phyloP scores from a whole-genome alignment of 2,113 vertebrate species.

The Gobius niger region DNA sequence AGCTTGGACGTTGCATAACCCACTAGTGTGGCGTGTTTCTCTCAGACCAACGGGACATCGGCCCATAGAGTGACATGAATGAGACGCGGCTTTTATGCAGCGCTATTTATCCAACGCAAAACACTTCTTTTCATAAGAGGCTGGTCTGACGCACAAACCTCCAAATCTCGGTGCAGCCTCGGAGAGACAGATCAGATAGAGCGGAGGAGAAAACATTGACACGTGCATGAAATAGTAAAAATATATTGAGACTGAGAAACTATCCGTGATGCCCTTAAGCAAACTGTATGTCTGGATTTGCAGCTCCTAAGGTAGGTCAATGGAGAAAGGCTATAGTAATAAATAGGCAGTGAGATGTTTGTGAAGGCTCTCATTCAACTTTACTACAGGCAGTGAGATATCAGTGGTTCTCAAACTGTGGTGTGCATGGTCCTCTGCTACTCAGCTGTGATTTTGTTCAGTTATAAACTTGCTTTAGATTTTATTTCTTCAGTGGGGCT shows the following conservation, averaged over 20 bases:
- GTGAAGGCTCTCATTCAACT: too few species aligned
- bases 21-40: constrained; percentile 4
- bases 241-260: background rate
- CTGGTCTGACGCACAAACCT: constrained; percentile 15
- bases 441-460: too few species aligned
- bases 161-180: constrained; percentile 11
- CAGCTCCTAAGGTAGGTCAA: constrained; percentile 19
- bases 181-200: constrained; percentile 5
- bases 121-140: constrained; percentile 16
- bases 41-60: constrained; percentile 17
- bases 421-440: too few species aligned
- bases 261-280: background rate
- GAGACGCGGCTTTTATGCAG: constrained; percentile 39
- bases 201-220: constrained; percentile 4
- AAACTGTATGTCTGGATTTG: constrained; percentile 14
- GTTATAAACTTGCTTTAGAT: too few species aligned
- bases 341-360: constrained; percentile 29
- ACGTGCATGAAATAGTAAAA: background rate
- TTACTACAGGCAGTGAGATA: constrained; percentile 25
- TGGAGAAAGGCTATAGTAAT: background rate
- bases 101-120: constrained; percentile 13
- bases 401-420: too few species aligned
- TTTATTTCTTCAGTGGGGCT: too few species aligned
- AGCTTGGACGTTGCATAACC: constrained; percentile 54
- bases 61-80: constrained; percentile 46